phyloP scores from a whole-genome alignment of 2,888 invertebrate genomes.

The Prionchulus punctatus region DNA sequence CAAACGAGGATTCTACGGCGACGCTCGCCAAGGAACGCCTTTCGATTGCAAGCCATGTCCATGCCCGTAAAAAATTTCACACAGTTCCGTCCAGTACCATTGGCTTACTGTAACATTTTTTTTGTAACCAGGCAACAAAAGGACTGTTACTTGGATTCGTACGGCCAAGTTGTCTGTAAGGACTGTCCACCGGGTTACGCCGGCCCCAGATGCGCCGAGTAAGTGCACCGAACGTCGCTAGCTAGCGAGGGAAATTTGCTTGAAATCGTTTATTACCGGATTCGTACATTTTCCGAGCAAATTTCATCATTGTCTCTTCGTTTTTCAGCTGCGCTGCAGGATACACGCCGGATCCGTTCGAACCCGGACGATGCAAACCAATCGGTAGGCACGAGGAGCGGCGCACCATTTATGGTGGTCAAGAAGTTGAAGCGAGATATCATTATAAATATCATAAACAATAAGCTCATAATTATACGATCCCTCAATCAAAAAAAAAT shows the following conservation, averaged over 20 bases:
- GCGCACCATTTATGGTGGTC: conserved; percentile 10
- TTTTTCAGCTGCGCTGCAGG: conserved; percentile 38
- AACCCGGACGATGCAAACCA: conserved; percentile 33
- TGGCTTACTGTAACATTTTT: not conserved
- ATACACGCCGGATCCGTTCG: conserved; percentile 37
- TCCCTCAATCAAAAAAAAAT: too few relatives aligned
- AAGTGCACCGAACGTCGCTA: conserved; percentile 15
- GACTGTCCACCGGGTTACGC: conserved; percentile 39
- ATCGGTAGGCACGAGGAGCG: conserved; percentile 19
- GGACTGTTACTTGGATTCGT: conserved; percentile 37
- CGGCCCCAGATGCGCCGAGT: conserved; percentile 35
- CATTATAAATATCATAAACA: not conserved
- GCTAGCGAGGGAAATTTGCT: too few relatives aligned
- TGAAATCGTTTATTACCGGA: too few relatives aligned
- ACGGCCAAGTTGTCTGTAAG: conserved; percentile 36
- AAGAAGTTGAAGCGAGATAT: not conserved
- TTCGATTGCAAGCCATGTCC: conserved; percentile 33
- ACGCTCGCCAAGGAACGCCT: conserved; percentile 26
- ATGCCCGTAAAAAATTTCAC: conserved; percentile 22
- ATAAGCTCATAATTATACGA: too few relatives aligned
- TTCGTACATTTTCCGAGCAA: not conserved
- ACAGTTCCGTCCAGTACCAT: not conserved
- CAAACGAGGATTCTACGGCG: conserved; percentile 33
- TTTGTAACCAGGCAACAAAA: not conserved
- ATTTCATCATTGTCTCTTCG: not conserved